Evolutionary conservation across 2,113 vertebrate genomes (phyloP), one percentile per base, ranked within the genome.

Genomic region (Agapornis roseicollis): DNA sequence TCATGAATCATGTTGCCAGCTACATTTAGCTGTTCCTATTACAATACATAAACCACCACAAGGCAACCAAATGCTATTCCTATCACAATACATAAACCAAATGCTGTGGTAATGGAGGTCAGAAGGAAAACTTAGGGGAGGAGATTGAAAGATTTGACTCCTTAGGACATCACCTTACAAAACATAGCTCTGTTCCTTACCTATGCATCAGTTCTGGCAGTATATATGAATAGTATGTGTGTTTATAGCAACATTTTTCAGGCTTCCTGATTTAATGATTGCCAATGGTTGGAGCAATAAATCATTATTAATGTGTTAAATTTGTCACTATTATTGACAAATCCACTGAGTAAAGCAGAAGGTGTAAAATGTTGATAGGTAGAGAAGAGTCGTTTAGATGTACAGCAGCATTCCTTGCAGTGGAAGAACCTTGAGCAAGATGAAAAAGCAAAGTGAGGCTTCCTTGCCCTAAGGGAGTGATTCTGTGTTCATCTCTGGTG

Each of bases 341-440:
- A 49, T 47, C 46, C 28, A 16, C 31, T 33, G 61, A 74, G 55
- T 8, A 25, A 66, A 66, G 44, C 4, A 4, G 70, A 70, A 27
- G 0, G 0, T 74, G 41, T 23, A 63, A 70, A 20, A 10, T 0
- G 2, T 11, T 41, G 46, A 9, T 3, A n/a, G 42, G 27, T 80
- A 85, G 71, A 70, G 52, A 44, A 80, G 28, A 74, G 10, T 25
- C 11, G 20, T 88, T 63, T 16, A 55, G 69, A n/a, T 66, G 6
- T 44, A 18, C 0, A 25, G 23, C 66, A 56, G 31, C 13, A 20
- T 17, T 49, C 4, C 1, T 27, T 18, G 13, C 4, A n/a, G 44
- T 35, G 41, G 86, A 80, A 88, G 20, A 82, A n/a, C 15, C 46
- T 55, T 20, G 33, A 82, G 31, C 66, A 80, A 39, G 4, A 24